A percentile compares a stretch with the other conserved stretches of the same genome.
Conservation (phyloP, 2,797 vertebrate species). For the Schizopygopsis pylzovi region DNA sequence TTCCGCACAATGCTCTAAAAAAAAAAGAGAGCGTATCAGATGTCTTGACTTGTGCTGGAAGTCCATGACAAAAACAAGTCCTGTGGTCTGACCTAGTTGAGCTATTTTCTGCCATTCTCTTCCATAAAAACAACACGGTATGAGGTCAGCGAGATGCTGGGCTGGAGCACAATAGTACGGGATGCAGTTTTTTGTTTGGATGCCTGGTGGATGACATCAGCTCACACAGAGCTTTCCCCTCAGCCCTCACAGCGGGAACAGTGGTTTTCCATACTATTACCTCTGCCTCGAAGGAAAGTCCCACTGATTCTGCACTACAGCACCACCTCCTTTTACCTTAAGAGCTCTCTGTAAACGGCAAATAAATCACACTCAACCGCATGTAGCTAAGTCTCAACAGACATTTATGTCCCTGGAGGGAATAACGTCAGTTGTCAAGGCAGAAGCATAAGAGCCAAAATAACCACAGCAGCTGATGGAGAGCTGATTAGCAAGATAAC, state of each 20-base stretch:
- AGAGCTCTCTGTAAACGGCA: conserved; percentile 52
- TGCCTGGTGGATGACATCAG: conserved; percentile 63
- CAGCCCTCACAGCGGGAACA: conserved; percentile 51
- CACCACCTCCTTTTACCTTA: conserved; percentile 56
- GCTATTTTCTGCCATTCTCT: conserved; percentile 60
- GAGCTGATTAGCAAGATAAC: conserved; percentile 44
- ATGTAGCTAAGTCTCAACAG: conserved; percentile 33
- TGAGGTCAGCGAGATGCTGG: conserved; percentile 60
- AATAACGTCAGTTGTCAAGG: conserved; percentile 8
- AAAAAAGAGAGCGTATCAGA: conserved; percentile 39
- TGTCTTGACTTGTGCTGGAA: conserved; percentile 49
- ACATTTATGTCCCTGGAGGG: conserved; percentile 41
- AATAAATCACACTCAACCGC: conserved; percentile 44
- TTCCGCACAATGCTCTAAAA: not conserved
- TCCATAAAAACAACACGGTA: conserved; percentile 59
- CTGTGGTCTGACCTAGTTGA: conserved; percentile 52
- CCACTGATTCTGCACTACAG: conserved; percentile 48
- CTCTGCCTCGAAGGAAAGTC: conserved; percentile 56
- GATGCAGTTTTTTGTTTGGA: conserved; percentile 65
- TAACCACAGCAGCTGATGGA: conserved; percentile 46
- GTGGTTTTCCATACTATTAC: conserved; percentile 60
- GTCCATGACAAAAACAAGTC: conserved; percentile 59
- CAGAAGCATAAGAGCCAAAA: conserved; percentile 29
- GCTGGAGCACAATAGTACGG: conserved; percentile 54
- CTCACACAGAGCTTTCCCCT: conserved; percentile 56